phyloP scores from a whole-genome alignment of 2,113 vertebrate genomes.

The Mesitornis unicolor region DNA sequence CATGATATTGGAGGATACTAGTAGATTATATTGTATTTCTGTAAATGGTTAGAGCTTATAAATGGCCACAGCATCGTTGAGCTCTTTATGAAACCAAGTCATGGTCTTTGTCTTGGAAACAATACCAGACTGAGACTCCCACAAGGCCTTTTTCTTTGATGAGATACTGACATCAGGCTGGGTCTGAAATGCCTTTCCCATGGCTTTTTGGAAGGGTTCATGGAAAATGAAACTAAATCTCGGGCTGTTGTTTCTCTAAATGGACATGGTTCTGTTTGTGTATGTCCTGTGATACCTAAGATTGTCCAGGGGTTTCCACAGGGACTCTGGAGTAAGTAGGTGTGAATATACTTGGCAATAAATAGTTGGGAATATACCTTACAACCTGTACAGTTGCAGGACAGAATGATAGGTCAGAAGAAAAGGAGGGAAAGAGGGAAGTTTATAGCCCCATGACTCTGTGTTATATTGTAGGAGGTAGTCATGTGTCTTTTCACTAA shows the following conservation, averaged over 20 bases:
- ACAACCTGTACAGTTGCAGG: not conserved
- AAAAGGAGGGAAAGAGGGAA: not conserved
- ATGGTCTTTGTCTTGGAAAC: slow-evolving; percentile 8
- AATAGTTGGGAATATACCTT: not conserved
- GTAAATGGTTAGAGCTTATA: not conserved
- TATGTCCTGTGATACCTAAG: not conserved
- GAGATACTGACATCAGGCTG: not conserved
- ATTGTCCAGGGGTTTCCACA: not conserved
- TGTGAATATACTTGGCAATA: not conserved
- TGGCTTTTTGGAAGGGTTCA: not conserved
- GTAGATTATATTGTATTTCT: not conserved
- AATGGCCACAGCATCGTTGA: not conserved
- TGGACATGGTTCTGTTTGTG: not conserved
- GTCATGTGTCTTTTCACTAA: not conserved
- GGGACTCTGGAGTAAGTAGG: not conserved
- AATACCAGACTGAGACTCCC: slow-evolving; percentile 16
- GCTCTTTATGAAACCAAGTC: not conserved
- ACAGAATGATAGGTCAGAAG: not conserved
- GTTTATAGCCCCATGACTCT: not conserved
- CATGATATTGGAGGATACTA: not conserved
- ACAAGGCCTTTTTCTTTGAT: slow-evolving; percentile 3
- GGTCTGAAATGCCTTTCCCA: slow-evolving; percentile 2
- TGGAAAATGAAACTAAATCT: slow-evolving; percentile 8
- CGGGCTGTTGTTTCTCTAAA: not conserved
- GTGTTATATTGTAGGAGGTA: not conserved